Evolutionary conservation across 2,888 invertebrate genomes (phyloP).

Genomic region (Sclerodermus sp.): DNA sequence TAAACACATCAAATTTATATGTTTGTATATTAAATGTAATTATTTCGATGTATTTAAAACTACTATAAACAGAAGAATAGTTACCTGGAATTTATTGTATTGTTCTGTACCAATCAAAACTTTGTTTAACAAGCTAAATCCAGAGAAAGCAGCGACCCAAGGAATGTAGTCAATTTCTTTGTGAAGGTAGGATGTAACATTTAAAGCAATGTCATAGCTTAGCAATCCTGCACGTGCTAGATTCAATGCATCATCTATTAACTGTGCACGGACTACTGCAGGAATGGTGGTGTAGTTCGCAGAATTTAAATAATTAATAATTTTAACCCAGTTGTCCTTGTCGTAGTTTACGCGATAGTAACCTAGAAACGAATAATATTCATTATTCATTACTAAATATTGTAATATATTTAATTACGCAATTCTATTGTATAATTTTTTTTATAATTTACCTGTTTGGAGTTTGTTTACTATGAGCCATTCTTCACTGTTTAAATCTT

Average conservation of each 20-base stretch:
- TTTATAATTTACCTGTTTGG: no score
- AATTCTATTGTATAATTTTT: no score
- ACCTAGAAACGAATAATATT: conserved; percentile 10
- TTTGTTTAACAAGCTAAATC: conserved; percentile 12
- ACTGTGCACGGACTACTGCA: conserved; percentile 71
- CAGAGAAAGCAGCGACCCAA: conserved; percentile 54
- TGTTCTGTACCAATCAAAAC: conserved; percentile 4
- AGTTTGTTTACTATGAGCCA: conserved; percentile 68
- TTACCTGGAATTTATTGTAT: conserved; percentile 6
- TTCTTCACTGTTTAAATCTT: conserved; percentile 44
- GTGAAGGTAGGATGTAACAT: conserved; percentile 56
- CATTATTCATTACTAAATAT: neutral
- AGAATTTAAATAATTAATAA: conserved; percentile 58
- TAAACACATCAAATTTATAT: no score
- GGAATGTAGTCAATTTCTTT: conserved; percentile 58
- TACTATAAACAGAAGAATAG: neutral
- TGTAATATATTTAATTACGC: neutral
- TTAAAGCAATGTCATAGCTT: conserved; percentile 52
- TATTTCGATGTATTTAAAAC: neutral
- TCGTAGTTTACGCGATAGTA: conserved; percentile 65
- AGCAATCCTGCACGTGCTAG: conserved; percentile 54
- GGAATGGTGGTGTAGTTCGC: conserved; percentile 61
- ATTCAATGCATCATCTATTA: conserved; percentile 73
- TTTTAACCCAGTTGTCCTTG: conserved; percentile 65
- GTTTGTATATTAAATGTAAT: neutral